Evolutionary conservation across 2,113 vertebrate genomes (phyloP).

Genomic region (Malurus melanocephalus): DNA sequence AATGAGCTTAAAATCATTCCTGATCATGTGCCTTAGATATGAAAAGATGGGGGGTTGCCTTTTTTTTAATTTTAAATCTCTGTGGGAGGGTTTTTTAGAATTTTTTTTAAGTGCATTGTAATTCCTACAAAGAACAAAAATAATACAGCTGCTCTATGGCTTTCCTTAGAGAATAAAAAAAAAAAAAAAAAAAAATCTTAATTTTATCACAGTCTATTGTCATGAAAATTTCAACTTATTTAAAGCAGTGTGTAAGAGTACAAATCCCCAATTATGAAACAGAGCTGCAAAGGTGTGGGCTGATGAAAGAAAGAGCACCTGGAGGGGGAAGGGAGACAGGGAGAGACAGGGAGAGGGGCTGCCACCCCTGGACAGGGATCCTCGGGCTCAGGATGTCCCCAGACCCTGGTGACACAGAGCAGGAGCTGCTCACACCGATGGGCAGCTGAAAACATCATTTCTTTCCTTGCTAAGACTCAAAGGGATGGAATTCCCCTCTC

Average conservation of each 20-base stretch:
- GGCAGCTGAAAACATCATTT: background rate
- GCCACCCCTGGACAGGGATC: background rate
- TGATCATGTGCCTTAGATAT: background rate
- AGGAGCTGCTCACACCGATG: accelerated
- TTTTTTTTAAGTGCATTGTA: background rate
- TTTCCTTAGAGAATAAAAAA: background rate
- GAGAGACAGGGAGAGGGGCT: background rate
- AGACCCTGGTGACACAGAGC: too few species aligned
- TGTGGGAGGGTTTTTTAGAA: background rate
- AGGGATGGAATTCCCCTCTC: background rate
- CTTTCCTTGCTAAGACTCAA: background rate
- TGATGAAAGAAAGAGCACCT: background rate
- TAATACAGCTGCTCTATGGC: background rate
- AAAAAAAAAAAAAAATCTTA: background rate
- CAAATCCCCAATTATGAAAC: background rate
- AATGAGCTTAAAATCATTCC: background rate
- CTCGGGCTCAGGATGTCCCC: background rate
- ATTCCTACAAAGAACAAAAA: background rate
- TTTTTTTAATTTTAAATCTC: background rate
- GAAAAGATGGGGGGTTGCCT: background rate
- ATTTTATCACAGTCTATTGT: conserved; percentile 5
- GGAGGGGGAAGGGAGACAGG: background rate
- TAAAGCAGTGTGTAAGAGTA: background rate
- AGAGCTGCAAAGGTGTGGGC: background rate
- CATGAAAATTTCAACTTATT: conserved; percentile 41